Evolutionary conservation across 2,113 vertebrate genomes (phyloP).

Genomic region (Crypturellus undulatus): DNA sequence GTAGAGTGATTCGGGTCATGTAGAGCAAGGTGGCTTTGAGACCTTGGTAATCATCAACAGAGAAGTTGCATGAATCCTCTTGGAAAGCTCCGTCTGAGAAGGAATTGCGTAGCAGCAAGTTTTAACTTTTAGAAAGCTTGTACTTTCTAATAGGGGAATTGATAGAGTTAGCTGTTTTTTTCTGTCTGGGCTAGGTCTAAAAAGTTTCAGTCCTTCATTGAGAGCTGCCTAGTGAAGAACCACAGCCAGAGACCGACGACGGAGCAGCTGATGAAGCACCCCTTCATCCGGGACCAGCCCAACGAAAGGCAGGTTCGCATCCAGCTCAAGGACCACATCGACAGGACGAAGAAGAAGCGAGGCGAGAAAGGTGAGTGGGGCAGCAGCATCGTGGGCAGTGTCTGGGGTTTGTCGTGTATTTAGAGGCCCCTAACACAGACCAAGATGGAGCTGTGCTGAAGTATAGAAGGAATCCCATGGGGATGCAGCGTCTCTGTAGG

Average conservation of each 20-base stretch:
- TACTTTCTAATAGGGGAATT: background rate
- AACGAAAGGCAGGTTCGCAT: constrained; percentile 98
- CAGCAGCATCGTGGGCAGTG: background rate
- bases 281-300: constrained; percentile 95
- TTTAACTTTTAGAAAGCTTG: background rate
- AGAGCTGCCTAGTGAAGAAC: constrained; percentile 97
- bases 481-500: background rate
- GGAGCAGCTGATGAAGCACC: constrained; percentile 97
- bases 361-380: constrained; percentile 89
- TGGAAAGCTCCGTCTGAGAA: background rate
- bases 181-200: constrained; percentile 87
- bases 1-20: too few relatives aligned
- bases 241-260: constrained; percentile 95
- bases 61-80: background rate
- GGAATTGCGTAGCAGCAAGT: background rate
- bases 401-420: background rate
- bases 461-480: background rate
- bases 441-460: accelerated
- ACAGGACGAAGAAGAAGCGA: constrained; percentile 97
- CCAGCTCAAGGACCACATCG: constrained; percentile 99
- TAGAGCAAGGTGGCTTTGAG: background rate
- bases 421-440: background rate
- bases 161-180: background rate
- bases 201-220: constrained; percentile 98
- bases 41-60: background rate